Evolutionary conservation across 1,140 invertebrate species (phyloP).

Genomic region (Drosophila yakuba): DNA sequence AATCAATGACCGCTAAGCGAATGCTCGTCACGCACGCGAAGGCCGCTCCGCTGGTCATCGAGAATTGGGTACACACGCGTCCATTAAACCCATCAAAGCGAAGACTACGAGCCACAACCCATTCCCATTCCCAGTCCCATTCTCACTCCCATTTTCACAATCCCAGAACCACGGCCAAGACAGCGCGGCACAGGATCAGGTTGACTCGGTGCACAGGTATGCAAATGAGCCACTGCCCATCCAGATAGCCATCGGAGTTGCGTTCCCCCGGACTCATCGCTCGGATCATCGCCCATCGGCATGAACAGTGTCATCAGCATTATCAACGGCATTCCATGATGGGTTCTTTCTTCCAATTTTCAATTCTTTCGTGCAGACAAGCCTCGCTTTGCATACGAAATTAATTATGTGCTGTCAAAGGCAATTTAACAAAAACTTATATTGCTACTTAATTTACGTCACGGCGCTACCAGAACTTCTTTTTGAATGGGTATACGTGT

Average conservation of each 20-base stretch:
- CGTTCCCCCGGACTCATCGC: conserved; percentile 22
- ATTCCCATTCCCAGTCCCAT: conserved; percentile 1
- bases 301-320: conserved; percentile 55
- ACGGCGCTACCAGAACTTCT: conserved; percentile 74
- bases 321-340: conserved; percentile 71
- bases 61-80: conserved; percentile 73
- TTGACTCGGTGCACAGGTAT: conserved; percentile 51
- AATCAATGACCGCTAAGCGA: conserved; percentile 80
- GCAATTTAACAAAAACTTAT: conserved; percentile 80
- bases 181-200: conserved; percentile 22
- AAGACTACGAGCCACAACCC: conserved; percentile 16
- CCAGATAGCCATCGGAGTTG: conserved; percentile 62
- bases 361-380: conserved; percentile 62
- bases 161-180: neutral
- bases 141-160: neutral
- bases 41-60: conserved; percentile 55
- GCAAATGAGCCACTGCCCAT: conserved; percentile 59
- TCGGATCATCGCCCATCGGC: conserved; percentile 58
- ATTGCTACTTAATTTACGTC: conserved; percentile 82
- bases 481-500: neutral
- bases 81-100: conserved; percentile 58
- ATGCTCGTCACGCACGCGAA: conserved; percentile 81
- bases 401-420: conserved; percentile 79
- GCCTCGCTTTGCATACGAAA: conserved; percentile 70
- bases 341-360: conserved; percentile 60